A percentile compares a stretch with the other conserved stretches of the same genome.
These are phyloP conservation scores for Taphrorychus bicolor DNA, from an alignment of 2,888 invertebrate species.

Conservation along the genomic window DNA sequence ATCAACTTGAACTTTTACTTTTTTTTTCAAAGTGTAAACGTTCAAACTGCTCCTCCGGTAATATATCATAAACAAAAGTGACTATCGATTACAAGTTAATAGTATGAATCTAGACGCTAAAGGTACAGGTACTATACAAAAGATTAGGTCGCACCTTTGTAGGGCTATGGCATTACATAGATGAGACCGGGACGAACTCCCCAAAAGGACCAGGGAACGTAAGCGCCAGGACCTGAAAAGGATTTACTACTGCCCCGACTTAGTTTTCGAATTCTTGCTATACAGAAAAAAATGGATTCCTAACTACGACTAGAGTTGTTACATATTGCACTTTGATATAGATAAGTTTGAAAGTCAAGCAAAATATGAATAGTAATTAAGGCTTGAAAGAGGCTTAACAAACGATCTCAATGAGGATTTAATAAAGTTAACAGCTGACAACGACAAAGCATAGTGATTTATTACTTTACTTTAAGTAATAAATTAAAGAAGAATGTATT, in stretches of 20 bases:
- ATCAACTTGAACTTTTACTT: background rate
- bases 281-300: conserved; percentile 14
- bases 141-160: conserved; percentile 55
- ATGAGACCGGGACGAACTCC: conserved; percentile 58
- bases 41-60: too few relatives aligned
- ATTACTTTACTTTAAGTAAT: too few relatives aligned
- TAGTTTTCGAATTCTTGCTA: conserved; percentile 34
- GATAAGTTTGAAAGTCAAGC: conserved; percentile 23
- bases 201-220: conserved; percentile 57
- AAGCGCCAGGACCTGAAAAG: conserved; percentile 59
- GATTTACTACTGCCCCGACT: conserved; percentile 58
- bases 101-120: conserved; percentile 16
- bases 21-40: too few relatives aligned
- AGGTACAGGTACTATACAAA: conserved; percentile 39
- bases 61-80: background rate
- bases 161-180: conserved; percentile 57
- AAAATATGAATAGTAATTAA: too few relatives aligned
- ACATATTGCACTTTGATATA: conserved; percentile 28
- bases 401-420: too few relatives aligned
- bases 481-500: too few relatives aligned
- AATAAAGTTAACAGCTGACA: too few relatives aligned
- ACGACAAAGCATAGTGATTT: too few relatives aligned
- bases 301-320: conserved; percentile 39
- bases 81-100: background rate
- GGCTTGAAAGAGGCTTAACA: too few relatives aligned